phyloP scores from a whole-genome alignment of 2,797 vertebrate genomes.

The Crenuchus spilurus region DNA sequence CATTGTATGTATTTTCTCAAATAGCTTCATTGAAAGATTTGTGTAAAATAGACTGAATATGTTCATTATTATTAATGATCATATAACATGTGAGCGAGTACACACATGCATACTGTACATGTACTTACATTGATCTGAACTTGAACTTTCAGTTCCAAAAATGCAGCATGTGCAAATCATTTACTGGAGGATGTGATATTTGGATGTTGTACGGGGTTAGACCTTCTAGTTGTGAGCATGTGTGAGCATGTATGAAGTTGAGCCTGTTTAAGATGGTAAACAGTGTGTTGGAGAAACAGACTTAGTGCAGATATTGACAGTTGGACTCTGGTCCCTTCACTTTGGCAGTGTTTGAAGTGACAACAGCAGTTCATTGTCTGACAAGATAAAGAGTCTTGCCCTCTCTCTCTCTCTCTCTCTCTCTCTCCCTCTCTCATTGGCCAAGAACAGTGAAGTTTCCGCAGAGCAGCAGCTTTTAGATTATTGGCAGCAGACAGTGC shows the following conservation, averaged over 20 bases:
- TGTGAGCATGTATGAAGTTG: background rate
- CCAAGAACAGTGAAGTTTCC: conserved; percentile 22
- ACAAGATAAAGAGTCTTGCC: conserved; percentile 9
- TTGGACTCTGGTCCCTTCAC: background rate
- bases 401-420: background rate
- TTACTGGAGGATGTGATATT: background rate
- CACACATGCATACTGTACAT: no score
- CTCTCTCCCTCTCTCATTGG: conserved; percentile 6
- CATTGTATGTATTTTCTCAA: no score
- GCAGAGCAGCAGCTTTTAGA: conserved; percentile 4
- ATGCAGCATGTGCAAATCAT: background rate
- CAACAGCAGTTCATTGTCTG: conserved; percentile 33
- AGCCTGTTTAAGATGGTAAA: background rate
- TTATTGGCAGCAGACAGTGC: conserved; percentile 24
- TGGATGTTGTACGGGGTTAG: background rate
- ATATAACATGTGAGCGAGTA: no score
- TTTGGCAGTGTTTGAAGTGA: conserved; percentile 22
- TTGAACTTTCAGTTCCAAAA: no score
- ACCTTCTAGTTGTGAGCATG: background rate
- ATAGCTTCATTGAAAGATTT: no score
- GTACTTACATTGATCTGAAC: no score
- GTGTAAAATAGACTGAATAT: no score
- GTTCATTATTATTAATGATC: no score
- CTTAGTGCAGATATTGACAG: conserved; percentile 13
- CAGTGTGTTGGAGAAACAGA: background rate